These are phyloP conservation scores for Leucophora obtusa DNA, from an alignment of 2,888 invertebrate species.

Conservation along the genomic window DNA sequence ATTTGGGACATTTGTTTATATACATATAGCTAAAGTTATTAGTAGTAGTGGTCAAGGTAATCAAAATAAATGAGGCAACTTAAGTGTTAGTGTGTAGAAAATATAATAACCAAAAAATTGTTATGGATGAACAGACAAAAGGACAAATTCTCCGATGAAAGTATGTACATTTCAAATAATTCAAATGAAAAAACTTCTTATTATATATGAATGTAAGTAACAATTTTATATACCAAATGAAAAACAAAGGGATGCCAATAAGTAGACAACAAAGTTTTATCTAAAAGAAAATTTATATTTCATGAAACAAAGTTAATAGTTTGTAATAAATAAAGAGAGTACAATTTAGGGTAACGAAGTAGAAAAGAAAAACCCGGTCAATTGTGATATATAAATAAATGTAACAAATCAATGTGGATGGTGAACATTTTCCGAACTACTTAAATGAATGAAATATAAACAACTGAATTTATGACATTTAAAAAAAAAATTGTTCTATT, in stretches of 20 bases:
- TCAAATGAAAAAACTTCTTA: neutral
- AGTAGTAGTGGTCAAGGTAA: constrained; percentile 42
- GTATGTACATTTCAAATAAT: neutral
- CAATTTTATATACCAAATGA: too few species aligned
- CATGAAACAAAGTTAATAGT: constrained; percentile 32
- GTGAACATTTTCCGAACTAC: neutral
- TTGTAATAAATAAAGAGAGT: constrained; percentile 1
- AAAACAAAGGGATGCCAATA: constrained; percentile 1
- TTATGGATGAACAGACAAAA: neutral
- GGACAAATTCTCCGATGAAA: neutral
- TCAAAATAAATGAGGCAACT: constrained; percentile 42
- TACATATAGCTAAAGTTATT: constrained; percentile 3
- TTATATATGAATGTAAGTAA: neutral
- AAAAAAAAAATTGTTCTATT: neutral
- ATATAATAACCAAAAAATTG: neutral
- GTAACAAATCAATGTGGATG: neutral
- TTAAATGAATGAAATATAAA: neutral
- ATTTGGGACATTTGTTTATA: neutral
- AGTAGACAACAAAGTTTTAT: constrained; percentile 34
- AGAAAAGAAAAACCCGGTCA: constrained; percentile 9
- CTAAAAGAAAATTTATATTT: constrained; percentile 38
- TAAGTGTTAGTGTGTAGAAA: constrained; percentile 23
- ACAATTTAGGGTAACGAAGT: constrained; percentile 11
- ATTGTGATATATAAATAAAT: constrained; percentile 20
- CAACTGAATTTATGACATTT: neutral